Base-by-base conservation (phyloP, 2,888 invertebrate genomes). In the Hedychridium roseum region DNA sequence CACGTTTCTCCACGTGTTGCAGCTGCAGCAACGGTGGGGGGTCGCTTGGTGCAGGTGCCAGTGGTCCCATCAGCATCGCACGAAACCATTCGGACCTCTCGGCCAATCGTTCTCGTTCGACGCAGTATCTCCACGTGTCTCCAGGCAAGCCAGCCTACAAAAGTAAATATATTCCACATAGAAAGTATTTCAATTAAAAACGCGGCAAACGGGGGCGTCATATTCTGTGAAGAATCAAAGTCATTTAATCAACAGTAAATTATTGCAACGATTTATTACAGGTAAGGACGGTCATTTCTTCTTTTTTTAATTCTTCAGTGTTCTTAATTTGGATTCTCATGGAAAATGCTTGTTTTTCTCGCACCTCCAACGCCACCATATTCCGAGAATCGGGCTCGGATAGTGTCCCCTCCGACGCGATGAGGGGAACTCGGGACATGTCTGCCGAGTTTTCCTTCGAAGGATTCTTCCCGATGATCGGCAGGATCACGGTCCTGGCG, bases 111-210 rank as follows among this genome's bases (percentile, higher is more conserved):
- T 84, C 82, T 3, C 85, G 82, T 66, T 88, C 87, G 6, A 87
- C 87, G n/a, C 87, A 86, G 69, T 88, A 85, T 45, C 87, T 82
- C 85, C 86, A 88, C 12, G 84, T 84, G 64, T 86, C 86, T 15
- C 83, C 84, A 43, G 84, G 84, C 58, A 83, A 80, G 12, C 88
- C 88, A 23, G 85, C 88, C 66, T 87, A 81, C n/a, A n/a, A n/a
- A n/a, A n/a, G n/a, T n/a, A n/a, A n/a, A n/a, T n/a, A n/a, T n/a
- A n/a, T n/a, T n/a, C n/a, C n/a, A n/a, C n/a, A n/a, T 18, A 40
- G 6, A 18, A 26, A 34, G 1, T 12, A 23, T 35, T 23, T 20
- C 12, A 23, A 15, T 39, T 26, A 15, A n/a, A 7, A 7, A 38
- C 16, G 6, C 9, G 12, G 7, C 2, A 14, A 15, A 11, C 31